phyloP scores from a whole-genome alignment of 2,113 vertebrate species.

The Anarrhichthys ocellatus region DNA sequence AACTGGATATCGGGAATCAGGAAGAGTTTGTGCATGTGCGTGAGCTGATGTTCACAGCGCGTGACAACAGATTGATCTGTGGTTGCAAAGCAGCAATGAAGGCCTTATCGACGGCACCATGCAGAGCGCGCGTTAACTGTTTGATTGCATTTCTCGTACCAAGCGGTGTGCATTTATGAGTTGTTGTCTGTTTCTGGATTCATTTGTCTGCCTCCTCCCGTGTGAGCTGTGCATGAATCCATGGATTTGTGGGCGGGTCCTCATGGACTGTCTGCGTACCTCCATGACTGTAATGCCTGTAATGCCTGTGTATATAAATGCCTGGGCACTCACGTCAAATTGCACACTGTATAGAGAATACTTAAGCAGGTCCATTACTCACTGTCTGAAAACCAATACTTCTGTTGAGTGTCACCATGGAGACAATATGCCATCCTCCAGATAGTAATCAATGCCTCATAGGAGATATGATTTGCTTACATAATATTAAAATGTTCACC shows the following conservation, averaged over 20 bases:
- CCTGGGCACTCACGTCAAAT: not conserved
- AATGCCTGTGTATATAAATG: constrained; percentile 5
- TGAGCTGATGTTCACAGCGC: constrained; percentile 14
- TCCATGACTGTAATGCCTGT: constrained; percentile 15
- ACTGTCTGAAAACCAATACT: constrained; percentile 43
- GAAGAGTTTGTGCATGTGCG: not conserved
- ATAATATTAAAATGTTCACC: constrained; percentile 7
- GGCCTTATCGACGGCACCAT: constrained; percentile 27
- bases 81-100: not conserved
- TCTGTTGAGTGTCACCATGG: constrained; percentile 40
- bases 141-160: constrained; percentile 37
- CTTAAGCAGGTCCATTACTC: constrained; percentile 45
- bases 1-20: constrained; percentile 12
- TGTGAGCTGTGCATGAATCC: constrained; percentile 5
- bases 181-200: not conserved
- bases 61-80: constrained; percentile 38
- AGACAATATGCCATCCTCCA: constrained; percentile 36
- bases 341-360: constrained; percentile 34
- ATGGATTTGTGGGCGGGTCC: not conserved
- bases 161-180: not conserved
- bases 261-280: not conserved
- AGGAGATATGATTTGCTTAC: constrained; percentile 7
- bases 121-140: constrained; percentile 9
- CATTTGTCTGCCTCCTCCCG: not conserved
- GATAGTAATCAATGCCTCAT: constrained; percentile 35